Evolutionary conservation across 1,140 invertebrate species (phyloP).

Genomic region (Glomeris maerens): DNA sequence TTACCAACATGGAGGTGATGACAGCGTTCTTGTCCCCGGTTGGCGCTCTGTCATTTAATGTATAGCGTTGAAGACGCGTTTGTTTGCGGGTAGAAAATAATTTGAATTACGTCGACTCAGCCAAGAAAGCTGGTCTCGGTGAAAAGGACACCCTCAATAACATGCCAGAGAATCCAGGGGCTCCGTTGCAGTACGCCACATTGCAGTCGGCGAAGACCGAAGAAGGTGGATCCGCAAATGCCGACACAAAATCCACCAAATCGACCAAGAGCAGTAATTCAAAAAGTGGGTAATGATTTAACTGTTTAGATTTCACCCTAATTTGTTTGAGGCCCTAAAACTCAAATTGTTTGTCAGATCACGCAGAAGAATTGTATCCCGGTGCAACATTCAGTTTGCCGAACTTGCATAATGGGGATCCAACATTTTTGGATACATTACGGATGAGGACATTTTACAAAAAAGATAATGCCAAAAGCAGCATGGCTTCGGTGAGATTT

Average conservation of each 20-base stretch:
- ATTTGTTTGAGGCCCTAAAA: no score
- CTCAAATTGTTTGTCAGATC: not conserved
- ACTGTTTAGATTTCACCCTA: not conserved
- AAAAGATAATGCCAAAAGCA: no score
- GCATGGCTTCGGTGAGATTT: no score
- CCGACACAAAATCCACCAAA: not conserved
- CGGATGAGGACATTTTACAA: not conserved
- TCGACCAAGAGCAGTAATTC: not conserved
- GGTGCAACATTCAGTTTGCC: not conserved
- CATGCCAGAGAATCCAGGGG: not conserved
- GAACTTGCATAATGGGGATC: not conserved
- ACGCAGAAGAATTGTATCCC: not conserved
- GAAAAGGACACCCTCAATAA: not conserved
- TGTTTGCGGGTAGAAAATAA: not conserved
- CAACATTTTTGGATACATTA: not conserved
- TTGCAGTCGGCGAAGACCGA: not conserved
- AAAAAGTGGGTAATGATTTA: no score
- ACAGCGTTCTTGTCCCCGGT: not conserved
- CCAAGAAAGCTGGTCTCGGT: not conserved
- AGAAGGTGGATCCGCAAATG: not conserved
- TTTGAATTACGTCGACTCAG: not conserved
- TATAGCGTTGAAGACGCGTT: no score
- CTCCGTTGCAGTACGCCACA: not conserved
- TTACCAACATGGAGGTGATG: constrained; percentile 7
- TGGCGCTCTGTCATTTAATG: no score